Percentiles rank a stretch among this genome's conserved stretches.
Evolutionary conservation across 2,113 vertebrate genomes (phyloP).

Genomic region (Psilopogon haemacephalus): DNA sequence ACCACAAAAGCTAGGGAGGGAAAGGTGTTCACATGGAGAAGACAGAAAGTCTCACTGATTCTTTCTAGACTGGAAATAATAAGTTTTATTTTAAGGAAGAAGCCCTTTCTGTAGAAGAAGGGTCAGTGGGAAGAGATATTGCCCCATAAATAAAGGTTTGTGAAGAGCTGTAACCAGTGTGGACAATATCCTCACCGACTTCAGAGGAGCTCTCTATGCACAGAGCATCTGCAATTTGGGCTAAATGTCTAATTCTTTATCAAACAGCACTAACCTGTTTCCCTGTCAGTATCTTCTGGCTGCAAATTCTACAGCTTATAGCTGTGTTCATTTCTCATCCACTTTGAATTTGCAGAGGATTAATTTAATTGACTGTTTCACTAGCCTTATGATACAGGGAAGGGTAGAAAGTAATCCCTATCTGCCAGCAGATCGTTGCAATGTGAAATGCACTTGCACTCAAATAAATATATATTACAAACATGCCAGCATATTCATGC

Average conservation of each 20-base stretch:
- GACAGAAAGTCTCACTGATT: neutral
- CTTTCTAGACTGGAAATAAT: neutral
- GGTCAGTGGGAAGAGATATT: neutral
- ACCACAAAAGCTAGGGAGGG: neutral
- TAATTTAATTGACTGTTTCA: conserved; percentile 62
- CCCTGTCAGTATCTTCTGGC: conserved; percentile 5
- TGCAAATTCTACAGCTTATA: conserved; percentile 23
- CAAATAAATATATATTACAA: neutral
- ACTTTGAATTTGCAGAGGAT: conserved; percentile 52
- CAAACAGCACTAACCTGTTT: conserved; percentile 20
- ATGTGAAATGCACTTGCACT: neutral
- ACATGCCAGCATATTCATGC: neutral
- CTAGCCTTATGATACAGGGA: conserved; percentile 40
- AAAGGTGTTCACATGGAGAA: neutral
- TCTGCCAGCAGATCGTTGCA: neutral
- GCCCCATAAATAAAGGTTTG: neutral
- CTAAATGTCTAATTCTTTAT: conserved; percentile 19
- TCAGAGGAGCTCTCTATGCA: neutral
- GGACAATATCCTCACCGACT: neutral
- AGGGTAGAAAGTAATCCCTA: conserved; percentile 32
- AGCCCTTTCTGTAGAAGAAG: neutral
- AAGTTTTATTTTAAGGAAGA: neutral
- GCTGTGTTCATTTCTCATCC: conserved; percentile 7
- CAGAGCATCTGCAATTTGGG: neutral
- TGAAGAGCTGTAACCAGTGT: neutral